Conservation (phyloP, 2,797 vertebrate species). For the Karalla daura region DNA sequence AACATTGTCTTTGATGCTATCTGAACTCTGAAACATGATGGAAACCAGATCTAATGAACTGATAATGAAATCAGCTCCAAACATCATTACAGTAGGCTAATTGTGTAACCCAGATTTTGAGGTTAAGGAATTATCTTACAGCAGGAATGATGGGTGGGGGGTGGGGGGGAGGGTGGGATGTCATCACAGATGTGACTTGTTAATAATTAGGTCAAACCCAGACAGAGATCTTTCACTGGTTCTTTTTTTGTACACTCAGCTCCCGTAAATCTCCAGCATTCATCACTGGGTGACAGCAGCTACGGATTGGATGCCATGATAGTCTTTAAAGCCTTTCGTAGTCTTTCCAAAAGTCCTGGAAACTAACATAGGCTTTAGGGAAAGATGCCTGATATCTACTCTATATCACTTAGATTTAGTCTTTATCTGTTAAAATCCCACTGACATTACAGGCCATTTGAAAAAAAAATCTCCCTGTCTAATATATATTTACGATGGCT, state of each 20-base stretch:
- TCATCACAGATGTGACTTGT: slow-evolving; percentile 29
- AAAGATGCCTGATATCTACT: slow-evolving; percentile 45
- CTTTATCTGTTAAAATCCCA: slow-evolving; percentile 45
- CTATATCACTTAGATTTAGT: slow-evolving; percentile 45
- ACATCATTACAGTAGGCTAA: slow-evolving; percentile 50
- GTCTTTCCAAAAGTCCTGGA: slow-evolving; percentile 52
- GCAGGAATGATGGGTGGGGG: too few species aligned
- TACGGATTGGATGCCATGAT: slow-evolving; percentile 59
- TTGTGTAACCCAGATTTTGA: slow-evolving; percentile 37
- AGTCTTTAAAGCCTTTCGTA: slow-evolving; percentile 49
- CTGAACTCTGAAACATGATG: slow-evolving; percentile 7
- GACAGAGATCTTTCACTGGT: slow-evolving; percentile 46
- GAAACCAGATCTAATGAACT: slow-evolving; percentile 41
- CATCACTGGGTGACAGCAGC: slow-evolving; percentile 62
- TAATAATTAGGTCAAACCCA: slow-evolving; percentile 58
- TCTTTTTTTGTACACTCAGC: slow-evolving; percentile 32
- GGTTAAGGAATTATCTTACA: slow-evolving; percentile 16
- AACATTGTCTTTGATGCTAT: slow-evolving; percentile 33
- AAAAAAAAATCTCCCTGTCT: slow-evolving; percentile 34
- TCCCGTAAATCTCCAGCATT: slow-evolving; percentile 66
- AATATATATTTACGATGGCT: slow-evolving; percentile 29
- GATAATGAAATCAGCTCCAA: slow-evolving; percentile 34
- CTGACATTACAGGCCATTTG: slow-evolving; percentile 26
- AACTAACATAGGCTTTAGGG: slow-evolving; percentile 46
- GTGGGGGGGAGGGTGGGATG: slow-evolving; percentile 6